phyloP scores from a whole-genome alignment of 2,888 invertebrate genomes.

The Alsophila aescularia region DNA sequence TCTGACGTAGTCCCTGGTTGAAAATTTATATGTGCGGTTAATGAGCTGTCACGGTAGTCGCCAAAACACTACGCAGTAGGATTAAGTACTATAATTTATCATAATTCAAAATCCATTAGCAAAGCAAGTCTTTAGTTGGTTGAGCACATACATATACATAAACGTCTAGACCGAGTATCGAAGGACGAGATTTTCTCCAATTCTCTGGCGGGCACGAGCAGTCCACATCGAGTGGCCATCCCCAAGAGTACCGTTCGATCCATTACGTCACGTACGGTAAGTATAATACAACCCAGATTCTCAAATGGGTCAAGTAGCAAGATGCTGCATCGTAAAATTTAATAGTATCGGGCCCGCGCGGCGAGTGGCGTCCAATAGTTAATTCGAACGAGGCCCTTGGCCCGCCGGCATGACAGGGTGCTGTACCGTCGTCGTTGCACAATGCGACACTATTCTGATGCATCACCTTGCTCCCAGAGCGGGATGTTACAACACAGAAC shows the following conservation, averaged over 20 bases:
- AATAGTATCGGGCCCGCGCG: constrained; percentile 43
- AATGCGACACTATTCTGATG: constrained; percentile 65
- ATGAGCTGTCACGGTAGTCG: too few species aligned
- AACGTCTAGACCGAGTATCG: background rate
- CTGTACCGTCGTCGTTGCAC: constrained; percentile 59
- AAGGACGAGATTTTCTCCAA: background rate
- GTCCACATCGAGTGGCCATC: constrained; percentile 12
- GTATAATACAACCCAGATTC: constrained; percentile 21
- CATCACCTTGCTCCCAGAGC: constrained; percentile 53
- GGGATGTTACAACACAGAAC: constrained; percentile 32
- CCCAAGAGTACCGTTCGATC: constrained; percentile 9
- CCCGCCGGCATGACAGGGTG: constrained; percentile 52
- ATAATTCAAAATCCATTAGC: background rate
- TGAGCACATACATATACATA: background rate
- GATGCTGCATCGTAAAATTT: constrained; percentile 32
- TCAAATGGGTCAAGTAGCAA: constrained; percentile 36
- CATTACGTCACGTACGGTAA: constrained; percentile 20
- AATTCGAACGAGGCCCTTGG: constrained; percentile 54
- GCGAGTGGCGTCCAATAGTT: constrained; percentile 45
- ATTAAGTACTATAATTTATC: background rate
- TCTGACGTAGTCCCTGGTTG: background rate
- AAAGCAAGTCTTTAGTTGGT: too few species aligned
- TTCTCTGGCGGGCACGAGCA: background rate
- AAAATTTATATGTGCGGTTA: too few species aligned
- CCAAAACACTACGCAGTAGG: background rate